phyloP scores from a whole-genome alignment of 2,888 invertebrate genomes.

The Acrobasis repandana region DNA sequence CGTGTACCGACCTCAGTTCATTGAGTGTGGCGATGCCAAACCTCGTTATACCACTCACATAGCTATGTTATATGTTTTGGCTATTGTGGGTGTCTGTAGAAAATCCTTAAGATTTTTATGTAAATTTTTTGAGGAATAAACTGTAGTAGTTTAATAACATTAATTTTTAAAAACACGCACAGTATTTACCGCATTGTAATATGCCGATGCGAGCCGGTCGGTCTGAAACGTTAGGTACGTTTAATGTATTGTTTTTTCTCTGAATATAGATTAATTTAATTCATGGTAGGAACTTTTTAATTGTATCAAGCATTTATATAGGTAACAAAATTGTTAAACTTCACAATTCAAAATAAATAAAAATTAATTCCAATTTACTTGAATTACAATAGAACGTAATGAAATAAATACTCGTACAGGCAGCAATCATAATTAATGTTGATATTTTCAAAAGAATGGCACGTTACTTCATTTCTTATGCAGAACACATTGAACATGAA shows the following conservation, averaged over 20 bases:
- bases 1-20: too few relatives aligned
- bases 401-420: neutral
- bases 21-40: too few relatives aligned
- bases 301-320: neutral
- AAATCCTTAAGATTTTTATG: too few relatives aligned
- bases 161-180: too few relatives aligned
- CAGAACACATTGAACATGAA: neutral
- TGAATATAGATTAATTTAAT: slow-evolving; percentile 7
- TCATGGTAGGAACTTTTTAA: slow-evolving; percentile 19
- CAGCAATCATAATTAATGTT: neutral
- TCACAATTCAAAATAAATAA: neutral
- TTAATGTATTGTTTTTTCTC: slow-evolving; percentile 8
- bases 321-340: neutral
- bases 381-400: neutral
- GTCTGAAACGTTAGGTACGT: too few relatives aligned
- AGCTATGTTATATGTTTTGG: too few relatives aligned
- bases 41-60: too few relatives aligned
- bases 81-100: too few relatives aligned
- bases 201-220: too few relatives aligned
- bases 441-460: slow-evolving; percentile 8
- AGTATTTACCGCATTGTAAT: too few relatives aligned
- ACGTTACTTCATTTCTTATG: neutral
- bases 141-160: too few relatives aligned
- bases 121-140: too few relatives aligned
- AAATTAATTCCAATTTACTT: neutral